phyloP scores from a whole-genome alignment of 2,797 vertebrate genomes.

The Rousettus madagascariensis region DNA sequence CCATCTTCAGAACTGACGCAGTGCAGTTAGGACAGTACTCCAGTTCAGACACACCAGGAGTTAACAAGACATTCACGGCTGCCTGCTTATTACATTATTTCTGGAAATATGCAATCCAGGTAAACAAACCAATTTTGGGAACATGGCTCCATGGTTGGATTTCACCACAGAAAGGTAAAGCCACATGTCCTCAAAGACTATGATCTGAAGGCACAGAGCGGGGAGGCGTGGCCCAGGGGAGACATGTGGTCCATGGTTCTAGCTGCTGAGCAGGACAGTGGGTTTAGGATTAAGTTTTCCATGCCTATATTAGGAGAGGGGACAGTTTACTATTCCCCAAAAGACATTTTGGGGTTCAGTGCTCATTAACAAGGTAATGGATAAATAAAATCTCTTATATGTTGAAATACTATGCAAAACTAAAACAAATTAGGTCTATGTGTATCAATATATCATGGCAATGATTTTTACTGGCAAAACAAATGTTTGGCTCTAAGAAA shows the following conservation, averaged over 20 bases:
- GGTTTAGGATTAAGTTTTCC: not conserved
- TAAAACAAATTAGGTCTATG: not conserved
- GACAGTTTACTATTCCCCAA: not conserved
- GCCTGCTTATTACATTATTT: not conserved
- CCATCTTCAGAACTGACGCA: not conserved
- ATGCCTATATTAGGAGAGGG: not conserved
- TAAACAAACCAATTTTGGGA: not conserved
- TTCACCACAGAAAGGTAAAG: not conserved
- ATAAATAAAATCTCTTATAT: not conserved
- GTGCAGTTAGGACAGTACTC: not conserved
- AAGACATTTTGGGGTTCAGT: not conserved
- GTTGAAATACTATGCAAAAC: not conserved
- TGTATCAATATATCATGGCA: not conserved
- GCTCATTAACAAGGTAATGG: not conserved
- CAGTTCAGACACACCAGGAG: not conserved
- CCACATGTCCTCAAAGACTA: not conserved
- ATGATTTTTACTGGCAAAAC: not conserved
- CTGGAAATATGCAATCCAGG: not conserved
- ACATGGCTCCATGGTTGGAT: not conserved
- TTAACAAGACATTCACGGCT: not conserved
- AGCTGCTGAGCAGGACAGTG: not conserved
- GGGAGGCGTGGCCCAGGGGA: not conserved
- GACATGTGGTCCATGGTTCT: not conserved
- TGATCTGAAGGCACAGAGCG: not conserved
- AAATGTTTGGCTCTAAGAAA: too few relatives aligned